phyloP scores from a whole-genome alignment of 1,140 invertebrate genomes.

The Aradophagus sp. region DNA sequence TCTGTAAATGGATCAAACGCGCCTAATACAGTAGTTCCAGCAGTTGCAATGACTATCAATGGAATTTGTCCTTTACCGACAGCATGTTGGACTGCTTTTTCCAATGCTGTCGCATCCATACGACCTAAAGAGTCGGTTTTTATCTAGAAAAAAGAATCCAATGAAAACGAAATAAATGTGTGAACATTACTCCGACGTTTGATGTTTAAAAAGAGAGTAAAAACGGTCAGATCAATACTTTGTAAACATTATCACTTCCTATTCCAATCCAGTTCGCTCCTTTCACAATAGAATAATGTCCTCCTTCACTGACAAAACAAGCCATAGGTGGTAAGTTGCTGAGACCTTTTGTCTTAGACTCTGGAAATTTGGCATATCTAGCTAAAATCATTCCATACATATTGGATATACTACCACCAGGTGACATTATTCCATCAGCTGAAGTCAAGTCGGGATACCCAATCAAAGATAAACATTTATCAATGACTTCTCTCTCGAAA shows the following conservation, averaged over 20 bases:
- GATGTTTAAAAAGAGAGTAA: no score
- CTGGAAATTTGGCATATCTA: slow-evolving; percentile 82
- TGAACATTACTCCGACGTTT: no score
- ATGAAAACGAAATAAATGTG: slow-evolving; percentile 71
- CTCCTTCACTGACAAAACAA: slow-evolving; percentile 85
- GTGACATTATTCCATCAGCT: slow-evolving; percentile 84
- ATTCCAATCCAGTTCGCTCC: slow-evolving; percentile 87
- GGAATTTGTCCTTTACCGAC: slow-evolving; percentile 75
- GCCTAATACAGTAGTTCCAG: slow-evolving; percentile 86
- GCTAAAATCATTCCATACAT: slow-evolving; percentile 89
- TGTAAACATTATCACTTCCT: slow-evolving; percentile 80
- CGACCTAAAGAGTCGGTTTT: slow-evolving; percentile 80
- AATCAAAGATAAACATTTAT: slow-evolving; percentile 78
- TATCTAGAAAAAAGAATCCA: slow-evolving; percentile 74
- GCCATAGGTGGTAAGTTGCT: slow-evolving; percentile 78
- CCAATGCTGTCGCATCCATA: slow-evolving; percentile 79
- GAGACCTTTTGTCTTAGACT: slow-evolving; percentile 83
- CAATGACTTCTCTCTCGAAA: slow-evolving; percentile 80
- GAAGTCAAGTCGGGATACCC: slow-evolving; percentile 77
- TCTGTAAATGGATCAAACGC: slow-evolving; percentile 87
- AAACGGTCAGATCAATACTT: no score
- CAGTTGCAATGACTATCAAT: slow-evolving; percentile 83
- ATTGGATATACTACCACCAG: slow-evolving; percentile 92
- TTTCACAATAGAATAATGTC: slow-evolving; percentile 92
- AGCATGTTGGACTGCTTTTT: slow-evolving; percentile 74